Evolutionary conservation across 2,113 vertebrate species (phyloP).

Genomic region (Pedionomus torquatus): DNA sequence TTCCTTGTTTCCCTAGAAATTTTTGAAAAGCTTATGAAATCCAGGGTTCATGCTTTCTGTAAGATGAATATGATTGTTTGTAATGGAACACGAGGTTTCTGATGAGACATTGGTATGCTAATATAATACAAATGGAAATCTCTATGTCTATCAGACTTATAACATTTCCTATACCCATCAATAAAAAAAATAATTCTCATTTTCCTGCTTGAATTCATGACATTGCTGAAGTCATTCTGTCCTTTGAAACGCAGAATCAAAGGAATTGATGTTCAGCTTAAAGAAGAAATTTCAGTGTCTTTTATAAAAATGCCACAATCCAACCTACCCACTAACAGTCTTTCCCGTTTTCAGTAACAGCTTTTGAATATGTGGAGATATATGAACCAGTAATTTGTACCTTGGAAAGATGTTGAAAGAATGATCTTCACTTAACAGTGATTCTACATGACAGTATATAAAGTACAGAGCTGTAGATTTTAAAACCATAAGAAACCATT

Average conservation of each 20-base stretch:
- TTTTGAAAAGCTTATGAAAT: too few relatives aligned
- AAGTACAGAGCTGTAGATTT: neutral
- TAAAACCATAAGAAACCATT: neutral
- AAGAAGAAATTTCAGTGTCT: neutral
- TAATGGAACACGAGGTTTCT: neutral
- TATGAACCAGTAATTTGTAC: neutral
- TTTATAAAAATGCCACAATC: neutral
- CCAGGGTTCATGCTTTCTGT: neutral
- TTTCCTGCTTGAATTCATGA: neutral
- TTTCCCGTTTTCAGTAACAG: conserved; percentile 24
- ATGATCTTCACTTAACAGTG: neutral
- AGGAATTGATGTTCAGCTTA: neutral
- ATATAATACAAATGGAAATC: neutral
- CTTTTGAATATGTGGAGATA: neutral
- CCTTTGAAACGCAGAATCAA: neutral
- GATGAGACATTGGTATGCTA: neutral
- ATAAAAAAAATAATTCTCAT: neutral
- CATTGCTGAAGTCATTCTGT: neutral
- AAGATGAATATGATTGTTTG: neutral
- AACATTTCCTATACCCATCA: neutral
- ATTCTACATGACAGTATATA: neutral
- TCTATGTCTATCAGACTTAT: neutral
- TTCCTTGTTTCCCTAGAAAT: neutral
- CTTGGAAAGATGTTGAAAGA: conserved; percentile 29
- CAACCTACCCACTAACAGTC: neutral